Conservation (phyloP, 2,797 vertebrate species). For the Smutsia gigantea region DNA sequence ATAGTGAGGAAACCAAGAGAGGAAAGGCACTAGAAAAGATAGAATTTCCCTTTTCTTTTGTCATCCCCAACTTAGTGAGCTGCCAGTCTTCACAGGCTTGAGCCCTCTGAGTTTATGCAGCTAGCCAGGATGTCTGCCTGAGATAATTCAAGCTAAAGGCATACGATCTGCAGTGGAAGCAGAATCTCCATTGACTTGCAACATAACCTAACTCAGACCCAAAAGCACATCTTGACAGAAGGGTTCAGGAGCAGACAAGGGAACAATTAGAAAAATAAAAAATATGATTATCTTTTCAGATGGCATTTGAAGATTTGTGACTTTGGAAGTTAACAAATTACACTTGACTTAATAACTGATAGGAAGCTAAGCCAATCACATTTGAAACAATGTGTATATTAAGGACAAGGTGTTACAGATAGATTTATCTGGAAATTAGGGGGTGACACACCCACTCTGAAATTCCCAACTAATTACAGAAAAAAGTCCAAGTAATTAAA, state of each 20-base stretch:
- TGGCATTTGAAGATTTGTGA: constrained; percentile 67
- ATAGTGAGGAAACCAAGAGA: constrained; percentile 85
- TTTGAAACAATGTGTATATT: not conserved
- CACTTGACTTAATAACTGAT: not conserved
- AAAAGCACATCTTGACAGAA: constrained; percentile 81
- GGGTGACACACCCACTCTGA: not conserved
- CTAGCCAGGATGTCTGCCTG: constrained; percentile 89
- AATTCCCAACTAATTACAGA: constrained; percentile 39
- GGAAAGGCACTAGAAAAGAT: constrained; percentile 88
- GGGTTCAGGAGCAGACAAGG: constrained; percentile 59
- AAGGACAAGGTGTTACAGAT: not conserved
- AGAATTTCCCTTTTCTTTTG: constrained; percentile 88
- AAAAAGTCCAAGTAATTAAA: not conserved
- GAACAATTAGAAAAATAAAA: constrained; percentile 69
- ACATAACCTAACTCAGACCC: constrained; percentile 81
- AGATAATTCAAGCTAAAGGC: constrained; percentile 88
- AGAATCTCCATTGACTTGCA: constrained; percentile 85
- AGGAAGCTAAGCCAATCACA: not conserved
- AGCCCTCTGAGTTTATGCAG: constrained; percentile 86
- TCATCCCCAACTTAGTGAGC: constrained; percentile 81
- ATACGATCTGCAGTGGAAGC: constrained; percentile 83
- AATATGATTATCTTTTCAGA: constrained; percentile 64
- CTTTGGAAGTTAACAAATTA: constrained; percentile 55
- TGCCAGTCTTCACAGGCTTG: constrained; percentile 84
- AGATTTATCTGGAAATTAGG: constrained; percentile 16